Conservation (phyloP, 2,113 vertebrate genomes). For the Thermophis baileyi region DNA sequence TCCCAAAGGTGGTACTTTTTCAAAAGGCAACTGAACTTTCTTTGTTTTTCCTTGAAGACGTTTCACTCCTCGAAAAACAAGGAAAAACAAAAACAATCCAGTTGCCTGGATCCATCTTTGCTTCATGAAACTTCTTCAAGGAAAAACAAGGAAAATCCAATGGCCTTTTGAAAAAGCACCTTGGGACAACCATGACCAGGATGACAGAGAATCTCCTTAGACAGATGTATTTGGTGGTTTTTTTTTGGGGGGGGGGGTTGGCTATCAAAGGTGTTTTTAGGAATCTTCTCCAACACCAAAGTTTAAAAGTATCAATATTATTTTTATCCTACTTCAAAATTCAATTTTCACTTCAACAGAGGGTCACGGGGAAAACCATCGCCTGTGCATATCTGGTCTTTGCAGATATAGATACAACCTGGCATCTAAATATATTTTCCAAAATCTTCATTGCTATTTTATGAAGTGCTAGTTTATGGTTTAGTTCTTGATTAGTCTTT, state of each 20-base stretch:
- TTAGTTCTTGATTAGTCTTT: background rate
- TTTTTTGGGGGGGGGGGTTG: too few relatives aligned
- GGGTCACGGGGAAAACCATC: background rate
- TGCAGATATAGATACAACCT: background rate
- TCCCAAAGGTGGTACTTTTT: background rate
- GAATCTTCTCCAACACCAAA: background rate
- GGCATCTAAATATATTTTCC: background rate
- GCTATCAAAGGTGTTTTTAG: background rate
- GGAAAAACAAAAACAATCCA: background rate
- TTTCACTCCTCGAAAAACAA: background rate
- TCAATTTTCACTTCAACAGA: background rate
- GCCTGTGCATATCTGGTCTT: background rate
- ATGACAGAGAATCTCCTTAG: background rate
- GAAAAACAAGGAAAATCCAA: background rate
- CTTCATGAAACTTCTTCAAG: background rate
- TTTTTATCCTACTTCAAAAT: background rate
- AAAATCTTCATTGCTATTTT: background rate
- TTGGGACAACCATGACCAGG: background rate
- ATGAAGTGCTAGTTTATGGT: background rate
- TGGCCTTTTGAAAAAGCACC: background rate
- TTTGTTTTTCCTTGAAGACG: background rate
- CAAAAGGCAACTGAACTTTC: background rate
- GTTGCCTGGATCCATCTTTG: background rate
- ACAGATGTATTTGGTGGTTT: background rate
- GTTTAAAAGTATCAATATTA: background rate